Percentiles rank a stretch among this genome's conserved stretches.
Conservation (phyloP, 2,797 vertebrate species). For the Crocodylus rhombifer region DNA sequence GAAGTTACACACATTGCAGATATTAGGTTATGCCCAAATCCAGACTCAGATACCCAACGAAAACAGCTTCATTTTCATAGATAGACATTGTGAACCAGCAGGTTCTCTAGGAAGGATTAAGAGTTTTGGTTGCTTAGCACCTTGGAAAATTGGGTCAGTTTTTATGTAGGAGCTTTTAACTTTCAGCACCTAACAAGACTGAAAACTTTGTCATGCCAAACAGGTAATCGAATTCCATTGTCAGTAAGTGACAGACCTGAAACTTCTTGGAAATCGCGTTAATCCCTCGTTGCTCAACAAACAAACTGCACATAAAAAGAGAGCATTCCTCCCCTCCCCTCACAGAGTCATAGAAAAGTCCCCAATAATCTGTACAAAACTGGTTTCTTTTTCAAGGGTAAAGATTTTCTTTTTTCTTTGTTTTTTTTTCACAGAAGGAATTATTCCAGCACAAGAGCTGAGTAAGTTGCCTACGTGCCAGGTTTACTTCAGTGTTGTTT, state of each 20-base stretch:
- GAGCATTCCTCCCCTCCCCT: neutral
- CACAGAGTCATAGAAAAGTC: neutral
- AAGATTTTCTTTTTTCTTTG: neutral
- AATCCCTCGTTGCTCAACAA: neutral
- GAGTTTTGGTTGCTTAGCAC: neutral
- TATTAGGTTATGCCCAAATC: neutral
- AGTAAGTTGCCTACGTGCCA: conserved; percentile 36
- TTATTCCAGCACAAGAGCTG: neutral
- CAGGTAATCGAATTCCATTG: neutral
- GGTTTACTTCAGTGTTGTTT: conserved; percentile 38
- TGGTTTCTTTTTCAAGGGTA: neutral
- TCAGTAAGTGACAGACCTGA: conserved; percentile 9
- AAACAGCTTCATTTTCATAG: neutral
- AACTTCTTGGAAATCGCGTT: neutral
- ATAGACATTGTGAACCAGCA: neutral
- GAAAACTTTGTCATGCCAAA: neutral
- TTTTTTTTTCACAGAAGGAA: conserved; percentile 24
- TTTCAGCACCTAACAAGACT: neutral
- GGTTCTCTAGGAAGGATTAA: neutral
- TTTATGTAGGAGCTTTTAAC: neutral
- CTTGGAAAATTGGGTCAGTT: neutral
- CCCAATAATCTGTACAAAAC: neutral
- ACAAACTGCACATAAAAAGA: neutral
- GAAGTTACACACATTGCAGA: no score
- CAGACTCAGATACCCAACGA: neutral